Percentiles rank a stretch among this genome's conserved stretches.
Evolutionary conservation across 2,113 vertebrate species (phyloP).

Genomic region (Phylloscopus trochiloides): DNA sequence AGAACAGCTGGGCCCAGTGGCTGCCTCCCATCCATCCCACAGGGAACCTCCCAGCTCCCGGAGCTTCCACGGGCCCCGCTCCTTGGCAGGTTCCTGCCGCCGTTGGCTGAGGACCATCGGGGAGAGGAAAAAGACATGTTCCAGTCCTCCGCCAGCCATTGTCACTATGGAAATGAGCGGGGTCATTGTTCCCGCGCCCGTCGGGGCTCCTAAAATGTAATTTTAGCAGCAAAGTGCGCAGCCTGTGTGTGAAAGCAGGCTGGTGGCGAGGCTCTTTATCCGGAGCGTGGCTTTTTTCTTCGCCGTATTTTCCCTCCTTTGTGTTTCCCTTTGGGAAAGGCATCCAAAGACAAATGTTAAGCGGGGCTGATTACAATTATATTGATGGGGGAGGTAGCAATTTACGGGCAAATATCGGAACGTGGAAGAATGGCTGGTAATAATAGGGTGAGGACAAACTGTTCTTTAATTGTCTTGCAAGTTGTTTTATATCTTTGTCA

Average conservation of each 20-base stretch:
- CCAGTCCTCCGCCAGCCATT: conserved; percentile 32
- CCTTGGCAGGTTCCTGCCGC: not conserved
- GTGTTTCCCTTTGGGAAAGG: conserved; percentile 58
- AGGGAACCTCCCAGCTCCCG: not conserved
- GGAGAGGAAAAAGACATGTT: conserved; percentile 33
- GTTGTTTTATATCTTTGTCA: conserved; percentile 56
- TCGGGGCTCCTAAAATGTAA: conserved; percentile 44
- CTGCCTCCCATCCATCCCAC: not conserved
- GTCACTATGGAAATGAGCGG: conserved; percentile 55
- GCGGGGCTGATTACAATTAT: conserved; percentile 32
- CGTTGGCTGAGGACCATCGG: conserved; percentile 28
- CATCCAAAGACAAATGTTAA: conserved; percentile 42
- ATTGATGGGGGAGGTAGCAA: conserved; percentile 55
- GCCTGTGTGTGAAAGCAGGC: conserved; percentile 44
- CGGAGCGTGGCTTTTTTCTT: conserved; percentile 19
- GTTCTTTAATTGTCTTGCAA: conserved; percentile 52
- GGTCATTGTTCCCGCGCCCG: conserved; percentile 29
- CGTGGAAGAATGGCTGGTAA: conserved; percentile 43
- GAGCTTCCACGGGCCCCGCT: not conserved
- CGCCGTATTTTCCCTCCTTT: conserved; percentile 34
- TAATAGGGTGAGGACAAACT: conserved; percentile 48
- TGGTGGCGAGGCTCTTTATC: conserved; percentile 38
- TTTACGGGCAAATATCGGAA: conserved; percentile 30
- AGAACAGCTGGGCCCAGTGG: not conserved
- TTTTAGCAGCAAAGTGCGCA: conserved; percentile 61